A percentile compares a stretch with the other conserved stretches of the same genome.
Evolutionary conservation across 2,797 vertebrate species (phyloP).

Genomic region (Anniella stebbinsi): DNA sequence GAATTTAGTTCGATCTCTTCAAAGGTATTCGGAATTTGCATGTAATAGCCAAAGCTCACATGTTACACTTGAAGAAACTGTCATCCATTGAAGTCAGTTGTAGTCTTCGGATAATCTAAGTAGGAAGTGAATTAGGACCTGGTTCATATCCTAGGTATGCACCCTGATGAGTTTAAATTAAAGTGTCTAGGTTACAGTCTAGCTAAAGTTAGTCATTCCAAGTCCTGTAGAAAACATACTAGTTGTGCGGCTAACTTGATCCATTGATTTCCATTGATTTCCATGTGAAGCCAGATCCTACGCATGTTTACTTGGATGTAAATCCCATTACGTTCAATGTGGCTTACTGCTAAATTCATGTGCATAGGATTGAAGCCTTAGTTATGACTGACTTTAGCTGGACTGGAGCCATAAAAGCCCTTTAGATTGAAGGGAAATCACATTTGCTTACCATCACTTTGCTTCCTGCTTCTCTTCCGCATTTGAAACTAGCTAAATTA

Average conservation of each 20-base stretch:
- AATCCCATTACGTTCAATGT: neutral
- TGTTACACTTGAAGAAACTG: neutral
- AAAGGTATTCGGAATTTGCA: neutral
- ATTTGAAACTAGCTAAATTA: no score
- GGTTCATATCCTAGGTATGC: slow-evolving; percentile 30
- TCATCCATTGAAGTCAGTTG: neutral
- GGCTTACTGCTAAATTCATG: neutral
- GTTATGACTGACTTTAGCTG: slow-evolving; percentile 6
- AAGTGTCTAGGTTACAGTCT: slow-evolving; percentile 1
- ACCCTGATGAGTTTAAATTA: slow-evolving; percentile 38
- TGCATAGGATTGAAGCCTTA: neutral
- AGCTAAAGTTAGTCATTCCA: neutral
- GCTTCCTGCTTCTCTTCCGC: no score
- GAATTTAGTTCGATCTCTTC: slow-evolving; percentile 4
- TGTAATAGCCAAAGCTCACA: slow-evolving; percentile 26
- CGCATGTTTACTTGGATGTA: slow-evolving; percentile 13
- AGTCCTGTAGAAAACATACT: neutral
- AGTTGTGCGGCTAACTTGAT: neutral
- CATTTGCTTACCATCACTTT: no score
- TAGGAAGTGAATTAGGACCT: neutral
- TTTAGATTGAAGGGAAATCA: neutral
- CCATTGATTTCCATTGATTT: neutral
- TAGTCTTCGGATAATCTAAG: slow-evolving; percentile 9
- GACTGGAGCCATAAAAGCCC: neutral
- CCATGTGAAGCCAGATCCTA: neutral